phyloP scores from a whole-genome alignment of 2,888 invertebrate genomes.

The Keiferia lycopersicella region DNA sequence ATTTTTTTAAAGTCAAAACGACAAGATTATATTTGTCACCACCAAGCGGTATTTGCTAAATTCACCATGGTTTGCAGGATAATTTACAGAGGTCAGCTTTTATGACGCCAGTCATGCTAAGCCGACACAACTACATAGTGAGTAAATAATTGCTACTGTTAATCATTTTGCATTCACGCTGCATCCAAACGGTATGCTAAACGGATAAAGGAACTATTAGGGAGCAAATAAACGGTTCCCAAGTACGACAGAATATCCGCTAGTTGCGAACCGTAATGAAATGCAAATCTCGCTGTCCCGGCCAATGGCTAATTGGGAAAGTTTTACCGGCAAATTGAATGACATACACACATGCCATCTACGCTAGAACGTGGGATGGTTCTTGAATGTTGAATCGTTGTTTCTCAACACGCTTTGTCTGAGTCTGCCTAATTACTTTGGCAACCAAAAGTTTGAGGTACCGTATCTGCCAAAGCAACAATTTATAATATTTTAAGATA shows the following conservation, averaged over 20 bases:
- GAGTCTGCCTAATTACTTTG: not conserved
- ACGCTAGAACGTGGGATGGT: not conserved
- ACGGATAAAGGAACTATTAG: slow-evolving; percentile 7
- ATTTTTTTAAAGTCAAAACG: too few species aligned
- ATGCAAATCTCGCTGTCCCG: slow-evolving; percentile 20
- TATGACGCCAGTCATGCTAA: too few species aligned
- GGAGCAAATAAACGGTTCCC: slow-evolving; percentile 12
- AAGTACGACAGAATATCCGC: not conserved
- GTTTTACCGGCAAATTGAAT: slow-evolving; percentile 11
- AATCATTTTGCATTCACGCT: not conserved
- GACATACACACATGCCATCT: slow-evolving; percentile 4
- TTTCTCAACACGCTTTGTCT: slow-evolving; percentile 5
- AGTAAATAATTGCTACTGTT: not conserved
- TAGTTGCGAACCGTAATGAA: slow-evolving; percentile 16
- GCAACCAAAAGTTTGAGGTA: not conserved
- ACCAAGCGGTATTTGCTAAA: too few species aligned
- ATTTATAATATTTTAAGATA: too few species aligned
- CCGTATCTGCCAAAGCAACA: too few species aligned
- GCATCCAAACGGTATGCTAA: not conserved
- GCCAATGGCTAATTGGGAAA: slow-evolving; percentile 21
- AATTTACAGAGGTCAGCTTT: too few species aligned
- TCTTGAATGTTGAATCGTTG: slow-evolving; percentile 4
- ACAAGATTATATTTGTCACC: too few species aligned
- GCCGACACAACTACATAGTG: too few species aligned
- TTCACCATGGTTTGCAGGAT: too few species aligned